Base-by-base conservation (phyloP, 2,113 vertebrate species). In the Equus przewalskii region DNA sequence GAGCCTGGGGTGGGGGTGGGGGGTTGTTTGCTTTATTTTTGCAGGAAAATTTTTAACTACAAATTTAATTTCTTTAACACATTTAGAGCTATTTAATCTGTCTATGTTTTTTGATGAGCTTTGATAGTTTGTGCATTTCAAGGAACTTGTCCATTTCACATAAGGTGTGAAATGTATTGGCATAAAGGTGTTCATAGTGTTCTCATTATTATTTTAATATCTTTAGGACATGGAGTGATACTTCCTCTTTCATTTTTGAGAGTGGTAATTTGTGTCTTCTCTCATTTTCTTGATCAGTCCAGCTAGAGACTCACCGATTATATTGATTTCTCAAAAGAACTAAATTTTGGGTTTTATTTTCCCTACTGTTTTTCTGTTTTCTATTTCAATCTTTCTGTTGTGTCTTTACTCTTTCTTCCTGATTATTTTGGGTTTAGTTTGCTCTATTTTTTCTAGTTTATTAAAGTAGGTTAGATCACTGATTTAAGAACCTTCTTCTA, bases 21-120 rank as follows among this genome's bases (percentile, higher is more conserved):
- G 13, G 86, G 86, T 82, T 46, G 7, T 75, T 82, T 92, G 13
- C 41, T 90, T 94, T 15, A 85, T 86, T 94, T 78, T n/a, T 60
- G 7, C 69, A 64, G 64, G 30, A 28, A 36, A 28, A 0, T 16
- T 89, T 91, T 81, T 69, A 36, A 51, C 70, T 56, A 49, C 1
- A 65, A 41, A 67, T 83, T 79, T 24, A 51, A 51, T 65, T 72
- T 44, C 49, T 89, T 89, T 33, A n/a, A 30, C 49, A 46, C 14
- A 73, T n/a, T 19, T 28, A 46, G 13, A 62, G 18, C 10, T 72
- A 22, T 30, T 72, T 16, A 14, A 26, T 21, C 8, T 51, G 1
- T 28, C 54, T 85, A 9, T 80, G 79, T 90, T 89, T 73, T 89
- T 64, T 80, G 80, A 44, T 73, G 84, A 87, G 30, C 0, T 79